These are phyloP conservation scores for Drosophila cyrtoloma DNA, from an alignment of 2,888 invertebrate genomes.

Conservation along the genomic window DNA sequence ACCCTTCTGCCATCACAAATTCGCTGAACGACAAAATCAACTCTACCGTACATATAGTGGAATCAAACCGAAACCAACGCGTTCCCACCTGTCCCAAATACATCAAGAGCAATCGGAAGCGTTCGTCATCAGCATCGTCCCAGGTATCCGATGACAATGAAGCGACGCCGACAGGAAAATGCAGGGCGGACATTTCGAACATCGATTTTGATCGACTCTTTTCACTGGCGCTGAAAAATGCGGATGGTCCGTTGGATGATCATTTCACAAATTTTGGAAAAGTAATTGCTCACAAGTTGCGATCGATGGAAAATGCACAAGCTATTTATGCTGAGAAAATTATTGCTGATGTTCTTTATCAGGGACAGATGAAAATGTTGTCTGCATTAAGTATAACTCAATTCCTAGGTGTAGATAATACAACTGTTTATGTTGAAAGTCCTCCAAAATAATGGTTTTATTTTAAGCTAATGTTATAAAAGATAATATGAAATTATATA, in stretches of 20 bases:
- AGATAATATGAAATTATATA: slow-evolving; percentile 46
- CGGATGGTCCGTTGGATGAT: slow-evolving; percentile 80
- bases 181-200: slow-evolving; percentile 81
- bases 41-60: slow-evolving; percentile 24
- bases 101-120: slow-evolving; percentile 63
- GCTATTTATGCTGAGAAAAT: slow-evolving; percentile 84
- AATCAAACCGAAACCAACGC: slow-evolving; percentile 37
- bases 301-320: slow-evolving; percentile 83
- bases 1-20: slow-evolving; percentile 29
- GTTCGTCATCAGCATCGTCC: slow-evolving; percentile 78
- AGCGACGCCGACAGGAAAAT: slow-evolving; percentile 67
- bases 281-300: slow-evolving; percentile 84
- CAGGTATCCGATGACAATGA: slow-evolving; percentile 76
- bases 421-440: slow-evolving; percentile 70
- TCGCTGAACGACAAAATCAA: slow-evolving; percentile 37
- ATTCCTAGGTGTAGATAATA: slow-evolving; percentile 70
- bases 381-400: slow-evolving; percentile 75
- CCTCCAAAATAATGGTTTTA: slow-evolving; percentile 64
- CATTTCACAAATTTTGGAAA: slow-evolving; percentile 83
- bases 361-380: slow-evolving; percentile 84
- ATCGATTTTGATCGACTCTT: slow-evolving; percentile 83
- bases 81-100: slow-evolving; percentile 28
- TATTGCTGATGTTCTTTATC: slow-evolving; percentile 84
- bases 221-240: slow-evolving; percentile 82
- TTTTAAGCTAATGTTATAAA: slow-evolving; percentile 33